phyloP scores from a whole-genome alignment of 2,797 vertebrate species.

The Staurois parvus region DNA sequence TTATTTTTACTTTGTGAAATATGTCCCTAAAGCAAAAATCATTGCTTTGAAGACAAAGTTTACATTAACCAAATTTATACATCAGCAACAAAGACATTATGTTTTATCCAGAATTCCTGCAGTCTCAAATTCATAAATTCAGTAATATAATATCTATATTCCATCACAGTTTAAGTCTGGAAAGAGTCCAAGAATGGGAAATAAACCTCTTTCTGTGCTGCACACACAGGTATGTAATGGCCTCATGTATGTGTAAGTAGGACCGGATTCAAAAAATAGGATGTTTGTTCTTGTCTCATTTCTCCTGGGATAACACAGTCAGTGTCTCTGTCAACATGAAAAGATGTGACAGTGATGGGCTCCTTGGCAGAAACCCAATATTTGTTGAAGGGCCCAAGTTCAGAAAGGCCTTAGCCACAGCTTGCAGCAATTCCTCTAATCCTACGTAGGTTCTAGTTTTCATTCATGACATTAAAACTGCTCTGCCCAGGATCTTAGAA shows the following conservation, averaged over 20 bases:
- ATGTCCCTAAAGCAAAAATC: too few relatives aligned
- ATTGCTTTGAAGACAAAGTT: conserved; percentile 12
- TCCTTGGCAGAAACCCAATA: conserved; percentile 94
- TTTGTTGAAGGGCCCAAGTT: conserved; percentile 84
- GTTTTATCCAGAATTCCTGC: neutral
- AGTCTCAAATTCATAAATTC: neutral
- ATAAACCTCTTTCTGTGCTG: conserved; percentile 84
- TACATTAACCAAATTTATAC: too few relatives aligned
- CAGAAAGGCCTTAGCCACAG: conserved; percentile 78
- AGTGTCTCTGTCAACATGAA: conserved; percentile 87
- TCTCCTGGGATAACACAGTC: conserved; percentile 86
- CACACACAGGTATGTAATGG: conserved; percentile 87
- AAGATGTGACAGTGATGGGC: conserved; percentile 82
- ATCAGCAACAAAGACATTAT: neutral
- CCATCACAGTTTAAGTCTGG: conserved; percentile 61
- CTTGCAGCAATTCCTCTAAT: conserved; percentile 80
- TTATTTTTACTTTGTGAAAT: conserved; percentile 1
- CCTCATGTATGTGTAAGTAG: conserved; percentile 86
- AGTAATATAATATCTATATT: neutral
- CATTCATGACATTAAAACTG: conserved; percentile 82
- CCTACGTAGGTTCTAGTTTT: conserved; percentile 80
- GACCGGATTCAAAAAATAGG: conserved; percentile 76
- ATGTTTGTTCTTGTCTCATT: conserved; percentile 85
- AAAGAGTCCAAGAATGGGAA: conserved; percentile 86
- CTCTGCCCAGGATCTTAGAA: conserved; percentile 81